Base-by-base conservation (phyloP, 2,888 invertebrate species). In the Diarsia brunnea region DNA sequence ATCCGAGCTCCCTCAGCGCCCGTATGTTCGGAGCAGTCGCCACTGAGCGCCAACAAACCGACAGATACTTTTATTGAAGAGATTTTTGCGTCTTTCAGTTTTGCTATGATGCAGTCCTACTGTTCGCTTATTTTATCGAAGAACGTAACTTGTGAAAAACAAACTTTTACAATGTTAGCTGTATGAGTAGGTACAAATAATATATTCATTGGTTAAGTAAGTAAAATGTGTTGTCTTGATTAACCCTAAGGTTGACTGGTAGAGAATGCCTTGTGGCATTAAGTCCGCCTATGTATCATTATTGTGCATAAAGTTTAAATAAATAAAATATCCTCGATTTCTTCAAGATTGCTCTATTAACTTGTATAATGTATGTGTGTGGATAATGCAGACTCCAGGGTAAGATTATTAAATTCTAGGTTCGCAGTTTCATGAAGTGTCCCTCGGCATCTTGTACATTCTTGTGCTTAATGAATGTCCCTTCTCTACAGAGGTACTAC, bases 341-440 rank as follows among this genome's bases (percentile, higher is more conserved):
- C n/a, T n/a, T 64, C 7, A 1, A n/a, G 45, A 47, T 64, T 16
- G 16, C 2, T 16, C 11, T 38, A 65, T 49, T 47, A 61, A 21
- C 45, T 21, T 24, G 10, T 38, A 38, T 38, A 1, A 38, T n/a
- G n/a, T n/a, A n/a, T n/a, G n/a, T n/a, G n/a, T n/a, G n/a, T n/a
- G 10, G 38, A 38, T 38, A 51, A n/a, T 51, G 11, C 4, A 24
- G 38, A 24, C 16, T 55, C 8, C 1, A 47, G 24, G 16, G 8
- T 21, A 47, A 24, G 24, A 55, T 64, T 38, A 58, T 47, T 63
- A 47, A 64, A 73, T 73, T 64, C 16, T 75, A 27, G 16, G 19
- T 58, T 43, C 21, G n/a, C 16, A 16, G 60, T 66, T 51, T 51
- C 43, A 65, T 51, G 58, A 73, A 58, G 16, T 24, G 19, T 51